A percentile compares a stretch with the other conserved stretches of the same genome.
Conservation (phyloP, 2,113 vertebrate genomes). For the Chaetura pelagica region DNA sequence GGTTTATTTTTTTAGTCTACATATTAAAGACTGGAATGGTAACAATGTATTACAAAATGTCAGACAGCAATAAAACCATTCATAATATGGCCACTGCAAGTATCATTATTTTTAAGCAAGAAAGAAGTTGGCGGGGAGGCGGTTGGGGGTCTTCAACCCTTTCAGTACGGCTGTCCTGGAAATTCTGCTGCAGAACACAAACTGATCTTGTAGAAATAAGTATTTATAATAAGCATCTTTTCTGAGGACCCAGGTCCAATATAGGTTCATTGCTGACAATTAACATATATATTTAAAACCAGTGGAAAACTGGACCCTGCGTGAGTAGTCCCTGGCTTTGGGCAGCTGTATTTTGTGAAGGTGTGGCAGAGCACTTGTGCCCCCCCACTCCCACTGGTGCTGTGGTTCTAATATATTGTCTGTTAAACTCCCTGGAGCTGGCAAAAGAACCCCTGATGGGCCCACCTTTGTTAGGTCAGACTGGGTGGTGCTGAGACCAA, state of each 20-base stretch:
- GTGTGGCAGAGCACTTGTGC: too few species aligned
- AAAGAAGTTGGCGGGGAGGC: neutral
- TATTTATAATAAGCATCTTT: neutral
- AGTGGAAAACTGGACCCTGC: neutral
- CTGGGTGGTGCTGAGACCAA: too few species aligned
- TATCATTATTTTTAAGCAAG: neutral
- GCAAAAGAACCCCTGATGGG: too few species aligned
- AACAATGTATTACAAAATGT: constrained; percentile 35
- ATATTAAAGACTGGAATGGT: constrained; percentile 46
- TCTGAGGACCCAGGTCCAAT: neutral
- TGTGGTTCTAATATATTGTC: too few species aligned
- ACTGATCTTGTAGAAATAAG: neutral
- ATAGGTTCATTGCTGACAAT: neutral
- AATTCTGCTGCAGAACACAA: neutral
- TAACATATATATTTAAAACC: neutral
- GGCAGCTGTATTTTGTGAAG: neutral
- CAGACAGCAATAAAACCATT: constrained; percentile 58
- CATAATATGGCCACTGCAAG: neutral
- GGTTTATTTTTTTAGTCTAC: constrained; percentile 59
- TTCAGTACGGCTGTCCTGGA: neutral
- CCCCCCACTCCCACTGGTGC: too few species aligned
- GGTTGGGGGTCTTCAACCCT: neutral
- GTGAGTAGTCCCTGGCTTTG: neutral
- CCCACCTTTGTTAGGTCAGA: too few species aligned
- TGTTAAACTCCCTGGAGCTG: too few species aligned